Percentiles rank a stretch among this genome's conserved stretches.
Evolutionary conservation across 1,140 invertebrate species (phyloP).

Genomic region (Drosophila hydei): DNA sequence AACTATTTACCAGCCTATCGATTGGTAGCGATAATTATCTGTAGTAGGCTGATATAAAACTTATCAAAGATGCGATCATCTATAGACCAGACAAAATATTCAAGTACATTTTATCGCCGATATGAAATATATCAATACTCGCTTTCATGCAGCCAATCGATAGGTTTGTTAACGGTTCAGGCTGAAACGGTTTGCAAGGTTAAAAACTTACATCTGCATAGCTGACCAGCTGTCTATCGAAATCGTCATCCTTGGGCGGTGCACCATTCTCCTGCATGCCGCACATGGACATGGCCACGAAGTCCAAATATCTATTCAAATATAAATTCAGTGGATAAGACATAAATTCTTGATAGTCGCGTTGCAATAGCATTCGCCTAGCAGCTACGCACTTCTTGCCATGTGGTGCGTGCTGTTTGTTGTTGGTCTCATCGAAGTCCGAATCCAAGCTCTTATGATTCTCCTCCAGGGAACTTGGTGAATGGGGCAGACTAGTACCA

Average conservation of each 20-base stretch:
- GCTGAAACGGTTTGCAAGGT: neutral
- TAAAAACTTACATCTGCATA: constrained; percentile 82
- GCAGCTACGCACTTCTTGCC: constrained; percentile 85
- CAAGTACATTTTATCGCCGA: too few species aligned
- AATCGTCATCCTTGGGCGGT: constrained; percentile 87
- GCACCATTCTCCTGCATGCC: constrained; percentile 88
- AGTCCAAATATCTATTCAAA: constrained; percentile 84
- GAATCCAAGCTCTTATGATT: constrained; percentile 91
- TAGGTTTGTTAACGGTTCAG: constrained; percentile 1
- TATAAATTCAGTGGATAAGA: neutral
- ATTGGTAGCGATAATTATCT: neutral
- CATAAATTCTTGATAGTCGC: neutral
- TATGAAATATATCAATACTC: too few species aligned
- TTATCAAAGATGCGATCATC: too few species aligned
- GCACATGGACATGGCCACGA: constrained; percentile 91
- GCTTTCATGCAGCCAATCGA: neutral
- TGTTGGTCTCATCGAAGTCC: constrained; percentile 89
- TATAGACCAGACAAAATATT: too few species aligned
- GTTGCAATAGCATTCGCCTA: neutral
- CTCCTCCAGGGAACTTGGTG: constrained; percentile 91
- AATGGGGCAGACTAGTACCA: constrained; percentile 96
- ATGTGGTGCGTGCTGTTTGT: constrained; percentile 85
- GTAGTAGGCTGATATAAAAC: too few species aligned
- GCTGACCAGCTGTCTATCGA: constrained; percentile 89
- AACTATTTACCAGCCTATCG: constrained; percentile 11